phyloP scores from a whole-genome alignment of 2,113 vertebrate genomes.

The Actenoides lindsayi region DNA sequence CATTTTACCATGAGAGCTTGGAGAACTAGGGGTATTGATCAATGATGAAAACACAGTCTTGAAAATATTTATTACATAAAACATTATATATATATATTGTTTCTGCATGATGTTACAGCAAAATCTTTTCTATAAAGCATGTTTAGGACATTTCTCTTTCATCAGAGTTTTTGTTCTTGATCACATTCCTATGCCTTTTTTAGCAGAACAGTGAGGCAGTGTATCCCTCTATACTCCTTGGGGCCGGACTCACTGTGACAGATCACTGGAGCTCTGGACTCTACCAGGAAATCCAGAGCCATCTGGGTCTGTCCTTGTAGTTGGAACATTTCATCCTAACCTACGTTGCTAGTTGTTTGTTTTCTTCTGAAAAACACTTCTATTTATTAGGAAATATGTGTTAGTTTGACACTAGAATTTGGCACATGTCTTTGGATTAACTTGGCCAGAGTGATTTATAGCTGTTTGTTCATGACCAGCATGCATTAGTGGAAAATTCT shows the following conservation, averaged over 20 bases:
- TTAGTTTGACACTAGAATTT: constrained; percentile 35
- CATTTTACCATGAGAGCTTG: neutral
- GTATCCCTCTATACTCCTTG: neutral
- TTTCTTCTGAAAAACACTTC: constrained; percentile 10
- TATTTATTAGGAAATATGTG: neutral
- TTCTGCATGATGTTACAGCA: neutral
- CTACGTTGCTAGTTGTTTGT: neutral
- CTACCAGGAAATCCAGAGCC: constrained; percentile 1
- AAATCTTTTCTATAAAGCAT: neutral
- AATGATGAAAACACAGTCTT: neutral
- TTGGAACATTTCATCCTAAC: neutral
- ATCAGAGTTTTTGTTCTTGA: neutral
- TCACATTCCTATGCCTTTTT: neutral
- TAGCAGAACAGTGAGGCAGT: neutral
- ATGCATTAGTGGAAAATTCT: constrained; percentile 28
- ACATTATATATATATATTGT: neutral
- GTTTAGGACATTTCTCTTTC: neutral
- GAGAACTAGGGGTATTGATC: neutral
- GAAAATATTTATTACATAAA: neutral
- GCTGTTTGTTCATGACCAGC: constrained; percentile 43
- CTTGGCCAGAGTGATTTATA: constrained; percentile 55
- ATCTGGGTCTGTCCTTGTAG: neutral
- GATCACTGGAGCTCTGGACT: neutral
- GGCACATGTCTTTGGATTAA: constrained; percentile 7
- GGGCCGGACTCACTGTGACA: neutral